Evolutionary conservation across 2,888 invertebrate species (phyloP).

Genomic region (Eubasilissa splendida): DNA sequence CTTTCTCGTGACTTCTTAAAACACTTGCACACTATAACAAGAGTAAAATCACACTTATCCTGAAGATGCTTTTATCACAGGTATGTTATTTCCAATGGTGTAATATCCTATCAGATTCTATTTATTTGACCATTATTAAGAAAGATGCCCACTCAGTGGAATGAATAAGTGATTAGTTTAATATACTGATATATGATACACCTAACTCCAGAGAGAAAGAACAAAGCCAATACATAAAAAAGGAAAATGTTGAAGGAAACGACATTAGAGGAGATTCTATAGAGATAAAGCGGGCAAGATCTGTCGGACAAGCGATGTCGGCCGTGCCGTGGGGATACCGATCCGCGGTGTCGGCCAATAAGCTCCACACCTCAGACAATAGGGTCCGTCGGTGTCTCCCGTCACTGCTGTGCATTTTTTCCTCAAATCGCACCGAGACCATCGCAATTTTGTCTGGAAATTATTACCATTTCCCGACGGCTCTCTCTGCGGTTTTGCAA

Average conservation of each 20-base stretch:
- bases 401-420: background rate
- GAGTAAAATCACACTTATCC: constrained; percentile 79
- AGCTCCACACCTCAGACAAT: constrained; percentile 55
- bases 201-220: too few species aligned
- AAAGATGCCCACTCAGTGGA: constrained; percentile 35
- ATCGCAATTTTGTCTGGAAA: too few species aligned
- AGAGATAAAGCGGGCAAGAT: constrained; percentile 54
- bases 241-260: background rate
- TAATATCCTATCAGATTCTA: constrained; percentile 30
- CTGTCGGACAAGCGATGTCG: constrained; percentile 36
- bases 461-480: too few species aligned
- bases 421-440: too few species aligned
- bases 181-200: background rate
- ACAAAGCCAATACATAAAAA: constrained; percentile 3
- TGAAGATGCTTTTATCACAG: constrained; percentile 82
- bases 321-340: constrained; percentile 25
- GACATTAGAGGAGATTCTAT: constrained; percentile 51
- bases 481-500: too few species aligned
- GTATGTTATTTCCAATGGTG: constrained; percentile 69
- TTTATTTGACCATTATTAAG: constrained; percentile 11
- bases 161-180: constrained; percentile 29
- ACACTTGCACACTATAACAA: constrained; percentile 27
- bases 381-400: constrained; percentile 52
- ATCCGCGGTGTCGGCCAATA: constrained; percentile 52
- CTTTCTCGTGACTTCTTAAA: background rate